These are phyloP conservation scores for Carassius auratus DNA, from an alignment of 2,113 vertebrate species.

Conservation along the genomic window DNA sequence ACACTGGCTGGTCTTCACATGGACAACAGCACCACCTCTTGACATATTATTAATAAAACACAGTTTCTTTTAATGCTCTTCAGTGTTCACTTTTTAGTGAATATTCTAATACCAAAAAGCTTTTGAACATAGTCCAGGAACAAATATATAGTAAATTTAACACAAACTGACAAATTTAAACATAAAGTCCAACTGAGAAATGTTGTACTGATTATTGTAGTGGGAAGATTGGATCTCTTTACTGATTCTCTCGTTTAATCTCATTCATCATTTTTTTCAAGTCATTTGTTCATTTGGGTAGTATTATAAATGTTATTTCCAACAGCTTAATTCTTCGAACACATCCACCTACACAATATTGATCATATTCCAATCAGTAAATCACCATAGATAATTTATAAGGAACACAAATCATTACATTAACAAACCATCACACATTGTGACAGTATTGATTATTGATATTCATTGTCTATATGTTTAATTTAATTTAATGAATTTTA, in stretches of 20 bases:
- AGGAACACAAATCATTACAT: no score
- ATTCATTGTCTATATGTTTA: no score
- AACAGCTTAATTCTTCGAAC: no score
- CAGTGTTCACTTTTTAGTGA: not conserved
- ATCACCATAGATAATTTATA: no score
- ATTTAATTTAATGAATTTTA: no score
- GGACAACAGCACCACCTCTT: constrained; percentile 73
- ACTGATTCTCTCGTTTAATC: not conserved
- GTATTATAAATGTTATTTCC: not conserved
- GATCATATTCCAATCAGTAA: no score
- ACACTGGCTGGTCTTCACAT: not conserved
- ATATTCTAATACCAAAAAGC: not conserved
- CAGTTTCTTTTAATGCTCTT: not conserved
- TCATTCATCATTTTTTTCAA: no score
- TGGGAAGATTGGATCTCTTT: not conserved
- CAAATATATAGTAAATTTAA: not conserved
- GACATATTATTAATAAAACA: constrained; percentile 45
- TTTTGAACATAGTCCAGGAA: not conserved
- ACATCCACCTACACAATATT: no score
- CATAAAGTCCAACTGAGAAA: not conserved
- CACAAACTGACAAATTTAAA: not conserved
- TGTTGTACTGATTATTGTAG: not conserved
- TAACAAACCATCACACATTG: no score
- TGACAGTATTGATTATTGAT: no score
- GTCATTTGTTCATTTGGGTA: no score